A percentile compares a stretch with the other conserved stretches of the same genome.
phyloP scores from a whole-genome alignment of 1,140 invertebrate genomes.

The Bombus superbus region DNA sequence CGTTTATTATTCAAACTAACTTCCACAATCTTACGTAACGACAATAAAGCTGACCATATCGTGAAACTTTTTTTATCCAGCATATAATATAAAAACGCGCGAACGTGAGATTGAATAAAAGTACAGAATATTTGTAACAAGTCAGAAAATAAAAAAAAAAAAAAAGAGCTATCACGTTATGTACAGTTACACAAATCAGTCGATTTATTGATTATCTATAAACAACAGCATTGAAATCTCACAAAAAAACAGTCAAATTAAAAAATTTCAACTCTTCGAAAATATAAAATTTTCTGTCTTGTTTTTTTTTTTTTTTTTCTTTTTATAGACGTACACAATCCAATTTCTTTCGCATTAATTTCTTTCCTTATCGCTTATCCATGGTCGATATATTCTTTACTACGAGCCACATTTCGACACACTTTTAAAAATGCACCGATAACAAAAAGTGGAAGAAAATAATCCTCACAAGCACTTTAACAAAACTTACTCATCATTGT shows the following conservation, averaged over 20 bases:
- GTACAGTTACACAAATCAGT: neutral
- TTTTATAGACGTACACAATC: neutral
- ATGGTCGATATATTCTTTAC: neutral
- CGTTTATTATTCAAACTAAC: neutral
- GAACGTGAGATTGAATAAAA: neutral
- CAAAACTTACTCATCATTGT: constrained; percentile 39
- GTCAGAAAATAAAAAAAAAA: neutral
- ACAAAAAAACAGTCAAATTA: neutral
- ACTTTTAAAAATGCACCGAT: neutral
- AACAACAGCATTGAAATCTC: neutral
- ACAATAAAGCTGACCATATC: neutral
- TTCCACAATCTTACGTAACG: constrained; percentile 38
- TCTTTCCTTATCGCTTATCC: neutral
- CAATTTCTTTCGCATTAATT: neutral
- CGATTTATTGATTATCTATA: neutral
- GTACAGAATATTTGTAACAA: neutral
- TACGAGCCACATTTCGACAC: neutral
- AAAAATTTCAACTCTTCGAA: neutral
- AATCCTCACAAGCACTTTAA: neutral
- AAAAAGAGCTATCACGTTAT: too few species aligned
- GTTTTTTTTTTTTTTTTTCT: neutral
- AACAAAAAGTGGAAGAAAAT: neutral
- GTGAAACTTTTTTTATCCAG: neutral
- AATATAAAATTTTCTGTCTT: neutral
- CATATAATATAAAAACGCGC: neutral